These are phyloP conservation scores for Zygogramma bicolorata DNA, from an alignment of 2,888 invertebrate species.

Conservation along the genomic window DNA sequence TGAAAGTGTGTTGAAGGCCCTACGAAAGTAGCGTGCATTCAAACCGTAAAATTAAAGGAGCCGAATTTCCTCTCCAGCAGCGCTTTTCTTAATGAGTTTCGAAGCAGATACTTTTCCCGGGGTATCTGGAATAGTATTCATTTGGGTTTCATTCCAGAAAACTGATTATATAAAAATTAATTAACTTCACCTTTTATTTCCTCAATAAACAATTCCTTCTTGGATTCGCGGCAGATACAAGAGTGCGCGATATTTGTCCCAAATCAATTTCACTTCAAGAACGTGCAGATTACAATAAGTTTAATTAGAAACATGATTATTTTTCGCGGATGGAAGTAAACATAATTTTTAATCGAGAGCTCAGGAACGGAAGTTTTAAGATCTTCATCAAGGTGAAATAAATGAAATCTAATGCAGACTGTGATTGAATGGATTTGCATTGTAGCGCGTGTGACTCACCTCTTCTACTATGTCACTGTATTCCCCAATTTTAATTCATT, in stretches of 20 bases:
- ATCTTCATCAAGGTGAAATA: too few species aligned
- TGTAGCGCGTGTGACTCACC: too few species aligned
- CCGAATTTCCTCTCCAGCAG: constrained; percentile 5
- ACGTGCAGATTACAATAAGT: not conserved
- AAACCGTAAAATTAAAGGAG: constrained; percentile 34
- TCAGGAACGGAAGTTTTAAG: too few species aligned
- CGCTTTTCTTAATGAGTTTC: constrained; percentile 19
- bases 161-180: not conserved
- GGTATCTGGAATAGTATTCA: not conserved
- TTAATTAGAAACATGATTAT: not conserved
- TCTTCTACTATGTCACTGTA: too few species aligned
- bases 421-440: too few species aligned
- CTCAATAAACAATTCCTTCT: not conserved
- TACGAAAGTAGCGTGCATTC: constrained; percentile 23
- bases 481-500: too few species aligned
- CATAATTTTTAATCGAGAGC: too few species aligned
- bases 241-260: not conserved
- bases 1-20: constrained; percentile 25
- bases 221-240: not conserved
- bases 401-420: too few species aligned
- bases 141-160: not conserved
- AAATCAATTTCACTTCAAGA: not conserved
- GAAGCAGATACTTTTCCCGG: constrained; percentile 11
- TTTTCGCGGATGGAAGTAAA: not conserved
- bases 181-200: not conserved